Evolutionary conservation across 2,888 invertebrate genomes (phyloP).

Genomic region (Nemoura dubitans): DNA sequence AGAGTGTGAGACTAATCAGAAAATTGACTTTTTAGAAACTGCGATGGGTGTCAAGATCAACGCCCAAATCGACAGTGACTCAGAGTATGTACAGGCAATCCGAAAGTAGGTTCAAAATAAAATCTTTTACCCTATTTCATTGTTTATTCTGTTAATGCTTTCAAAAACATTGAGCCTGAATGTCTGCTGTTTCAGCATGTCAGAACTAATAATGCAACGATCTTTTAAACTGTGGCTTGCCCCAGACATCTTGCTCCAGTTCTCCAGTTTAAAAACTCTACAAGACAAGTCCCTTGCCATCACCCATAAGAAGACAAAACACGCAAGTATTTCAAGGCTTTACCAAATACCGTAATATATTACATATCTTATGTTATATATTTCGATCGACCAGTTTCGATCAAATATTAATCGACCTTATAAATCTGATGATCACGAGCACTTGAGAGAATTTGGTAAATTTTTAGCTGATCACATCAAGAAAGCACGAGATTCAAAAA

Average conservation of each 20-base stretch:
- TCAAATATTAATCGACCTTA: too few species aligned
- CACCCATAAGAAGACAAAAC: slow-evolving; percentile 40
- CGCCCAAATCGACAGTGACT: slow-evolving; percentile 43
- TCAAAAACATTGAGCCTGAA: too few species aligned
- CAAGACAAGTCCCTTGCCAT: slow-evolving; percentile 23
- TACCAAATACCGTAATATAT: too few species aligned
- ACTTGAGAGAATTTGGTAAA: not conserved
- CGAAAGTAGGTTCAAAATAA: slow-evolving; percentile 37
- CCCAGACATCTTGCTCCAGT: slow-evolving; percentile 16
- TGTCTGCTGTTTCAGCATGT: not conserved
- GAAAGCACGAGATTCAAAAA: not conserved
- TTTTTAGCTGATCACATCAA: not conserved
- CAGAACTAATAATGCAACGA: slow-evolving; percentile 27
- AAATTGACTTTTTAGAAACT: not conserved
- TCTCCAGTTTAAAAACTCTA: slow-evolving; percentile 21
- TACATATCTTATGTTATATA: too few species aligned
- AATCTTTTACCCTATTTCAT: too few species aligned
- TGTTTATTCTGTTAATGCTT: too few species aligned
- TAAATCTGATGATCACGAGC: too few species aligned
- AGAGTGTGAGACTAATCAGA: too few species aligned
- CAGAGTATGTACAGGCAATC: slow-evolving; percentile 44
- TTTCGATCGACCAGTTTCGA: too few species aligned
- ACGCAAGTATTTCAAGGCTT: slow-evolving; percentile 1
- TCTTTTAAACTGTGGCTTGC: slow-evolving; percentile 43
- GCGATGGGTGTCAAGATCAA: slow-evolving; percentile 44